Percentiles rank a stretch among this genome's conserved stretches.
Conservation (phyloP, 2,797 vertebrate species). For the Artibeus lituratus region DNA sequence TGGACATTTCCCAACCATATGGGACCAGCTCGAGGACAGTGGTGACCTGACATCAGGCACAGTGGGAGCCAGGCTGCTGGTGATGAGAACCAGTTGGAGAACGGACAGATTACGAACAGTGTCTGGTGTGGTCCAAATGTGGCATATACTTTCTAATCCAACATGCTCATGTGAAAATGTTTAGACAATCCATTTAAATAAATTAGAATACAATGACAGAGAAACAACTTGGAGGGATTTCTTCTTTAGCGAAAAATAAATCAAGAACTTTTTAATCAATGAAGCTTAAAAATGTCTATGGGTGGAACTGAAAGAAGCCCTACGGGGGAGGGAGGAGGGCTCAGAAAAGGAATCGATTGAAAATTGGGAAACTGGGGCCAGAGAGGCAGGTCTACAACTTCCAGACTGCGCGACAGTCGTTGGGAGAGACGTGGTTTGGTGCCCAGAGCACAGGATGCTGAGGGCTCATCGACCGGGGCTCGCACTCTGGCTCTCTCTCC, state of each 20-base stretch:
- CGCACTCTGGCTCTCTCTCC: background rate
- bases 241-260: background rate
- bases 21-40: background rate
- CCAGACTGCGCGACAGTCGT: background rate
- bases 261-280: background rate
- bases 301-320: background rate
- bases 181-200: background rate
- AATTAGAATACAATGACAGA: background rate
- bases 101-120: background rate
- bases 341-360: background rate
- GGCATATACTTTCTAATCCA: background rate
- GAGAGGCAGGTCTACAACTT: background rate
- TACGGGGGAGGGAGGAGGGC: background rate
- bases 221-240: background rate
- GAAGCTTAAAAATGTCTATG: background rate
- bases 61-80: background rate
- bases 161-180: background rate
- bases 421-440: rapidly evolving
- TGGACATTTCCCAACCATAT: background rate
- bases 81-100: background rate
- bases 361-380: background rate
- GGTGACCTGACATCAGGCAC: background rate
- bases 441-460: background rate
- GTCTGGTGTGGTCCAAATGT: background rate
- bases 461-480: rapidly evolving